phyloP scores from a whole-genome alignment of 2,113 vertebrate species.

The Colinus virginianus region DNA sequence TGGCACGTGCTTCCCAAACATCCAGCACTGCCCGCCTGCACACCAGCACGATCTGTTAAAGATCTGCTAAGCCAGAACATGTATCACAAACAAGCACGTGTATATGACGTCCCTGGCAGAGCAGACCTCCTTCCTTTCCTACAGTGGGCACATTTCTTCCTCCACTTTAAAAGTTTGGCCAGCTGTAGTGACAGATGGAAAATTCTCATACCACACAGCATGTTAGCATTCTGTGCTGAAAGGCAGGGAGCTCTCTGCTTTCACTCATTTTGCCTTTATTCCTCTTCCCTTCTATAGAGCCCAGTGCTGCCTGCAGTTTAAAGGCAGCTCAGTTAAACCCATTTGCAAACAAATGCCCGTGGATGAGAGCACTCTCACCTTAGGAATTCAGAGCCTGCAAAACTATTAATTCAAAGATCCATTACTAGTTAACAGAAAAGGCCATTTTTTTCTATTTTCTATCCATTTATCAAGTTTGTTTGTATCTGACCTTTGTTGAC shows the following conservation, averaged over 20 bases:
- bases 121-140: background rate
- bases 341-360: background rate
- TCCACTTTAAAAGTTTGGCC: background rate
- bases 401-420: background rate
- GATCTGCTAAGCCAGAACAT: background rate
- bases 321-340: background rate
- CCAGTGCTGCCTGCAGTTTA: background rate
- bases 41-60: background rate
- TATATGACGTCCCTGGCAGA: background rate
- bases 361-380: background rate
- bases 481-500: accelerated
- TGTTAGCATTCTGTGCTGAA: background rate
- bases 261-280: conserved; percentile 14
- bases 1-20: accelerated
- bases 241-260: background rate
- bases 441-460: background rate
- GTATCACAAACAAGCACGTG: background rate
- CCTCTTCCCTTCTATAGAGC: background rate
- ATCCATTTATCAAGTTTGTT: background rate
- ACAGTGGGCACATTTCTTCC: background rate
- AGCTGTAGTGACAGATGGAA: conserved; percentile 48
- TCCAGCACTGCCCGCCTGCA: background rate
- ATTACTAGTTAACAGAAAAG: background rate
- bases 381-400: background rate
- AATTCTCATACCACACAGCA: background rate